Evolutionary conservation across 2,797 vertebrate species (phyloP).

Genomic region (Micropoecilia bifurca): DNA sequence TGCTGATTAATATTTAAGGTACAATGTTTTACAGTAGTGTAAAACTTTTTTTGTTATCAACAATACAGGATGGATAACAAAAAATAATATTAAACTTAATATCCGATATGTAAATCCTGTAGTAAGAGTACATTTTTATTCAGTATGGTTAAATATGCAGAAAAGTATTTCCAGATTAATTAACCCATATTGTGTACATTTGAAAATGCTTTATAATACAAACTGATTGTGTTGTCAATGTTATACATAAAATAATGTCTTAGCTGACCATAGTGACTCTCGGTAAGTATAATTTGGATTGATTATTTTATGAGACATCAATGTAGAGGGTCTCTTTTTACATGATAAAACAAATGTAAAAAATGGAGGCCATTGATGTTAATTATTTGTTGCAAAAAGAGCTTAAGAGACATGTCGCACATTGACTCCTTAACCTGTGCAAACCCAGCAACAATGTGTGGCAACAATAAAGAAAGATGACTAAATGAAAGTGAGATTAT

Average conservation of each 20-base stretch:
- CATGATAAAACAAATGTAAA: not conserved
- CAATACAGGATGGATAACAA: not conserved
- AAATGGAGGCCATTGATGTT: not conserved
- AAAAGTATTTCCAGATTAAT: not conserved
- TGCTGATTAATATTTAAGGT: not conserved
- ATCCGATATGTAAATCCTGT: not conserved
- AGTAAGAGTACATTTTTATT: not conserved
- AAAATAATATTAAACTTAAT: not conserved
- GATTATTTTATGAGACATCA: not conserved
- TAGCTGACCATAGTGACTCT: not conserved
- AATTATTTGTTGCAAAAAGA: constrained; percentile 8
- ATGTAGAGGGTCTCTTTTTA: not conserved
- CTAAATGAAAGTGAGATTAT: constrained; percentile 1
- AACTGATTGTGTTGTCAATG: not conserved
- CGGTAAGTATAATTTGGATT: not conserved
- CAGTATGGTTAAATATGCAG: not conserved
- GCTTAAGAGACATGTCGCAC: not conserved
- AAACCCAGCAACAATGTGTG: constrained; percentile 7
- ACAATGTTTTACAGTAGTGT: not conserved
- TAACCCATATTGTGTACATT: not conserved
- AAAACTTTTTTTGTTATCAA: not conserved
- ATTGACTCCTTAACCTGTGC: constrained; percentile 8
- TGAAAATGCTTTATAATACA: not conserved
- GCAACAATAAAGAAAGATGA: not conserved
- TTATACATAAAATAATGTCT: not conserved